Evolutionary conservation across 2,888 invertebrate species (phyloP).

Genomic region (Troilus luridus): DNA sequence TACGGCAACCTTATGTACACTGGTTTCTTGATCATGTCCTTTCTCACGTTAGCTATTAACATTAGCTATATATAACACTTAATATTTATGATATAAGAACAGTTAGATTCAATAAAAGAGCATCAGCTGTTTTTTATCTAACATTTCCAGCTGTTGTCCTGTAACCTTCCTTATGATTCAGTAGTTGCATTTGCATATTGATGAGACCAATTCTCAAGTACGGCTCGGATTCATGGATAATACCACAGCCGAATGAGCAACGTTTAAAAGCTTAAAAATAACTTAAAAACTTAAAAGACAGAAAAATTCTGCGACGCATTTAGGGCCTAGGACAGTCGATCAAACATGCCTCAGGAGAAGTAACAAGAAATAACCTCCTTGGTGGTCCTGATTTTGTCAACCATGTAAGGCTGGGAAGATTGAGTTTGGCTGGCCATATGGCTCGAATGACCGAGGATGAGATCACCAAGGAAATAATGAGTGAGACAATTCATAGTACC

Average conservation of each 20-base stretch:
- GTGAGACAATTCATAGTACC: background rate
- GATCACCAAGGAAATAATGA: background rate
- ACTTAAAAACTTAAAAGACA: too few species aligned
- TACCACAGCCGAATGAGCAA: background rate
- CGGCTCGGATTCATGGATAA: background rate
- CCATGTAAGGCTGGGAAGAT: background rate
- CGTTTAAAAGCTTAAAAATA: background rate
- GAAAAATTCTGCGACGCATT: background rate
- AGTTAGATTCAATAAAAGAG: too few species aligned
- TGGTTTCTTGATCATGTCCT: too few species aligned
- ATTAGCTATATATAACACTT: too few species aligned
- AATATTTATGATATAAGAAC: too few species aligned
- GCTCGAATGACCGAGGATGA: background rate
- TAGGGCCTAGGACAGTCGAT: too few species aligned
- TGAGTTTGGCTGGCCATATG: background rate
- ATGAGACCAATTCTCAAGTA: background rate
- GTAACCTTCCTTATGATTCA: too few species aligned
- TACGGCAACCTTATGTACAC: too few species aligned
- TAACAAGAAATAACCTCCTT: background rate
- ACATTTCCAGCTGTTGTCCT: too few species aligned
- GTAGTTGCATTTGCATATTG: too few species aligned
- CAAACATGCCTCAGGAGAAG: background rate
- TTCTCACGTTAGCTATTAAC: too few species aligned
- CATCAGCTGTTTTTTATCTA: too few species aligned
- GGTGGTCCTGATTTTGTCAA: background rate